Base-by-base conservation (phyloP, 2,888 invertebrate genomes). In the Drosophila pseudotalamancana region DNA sequence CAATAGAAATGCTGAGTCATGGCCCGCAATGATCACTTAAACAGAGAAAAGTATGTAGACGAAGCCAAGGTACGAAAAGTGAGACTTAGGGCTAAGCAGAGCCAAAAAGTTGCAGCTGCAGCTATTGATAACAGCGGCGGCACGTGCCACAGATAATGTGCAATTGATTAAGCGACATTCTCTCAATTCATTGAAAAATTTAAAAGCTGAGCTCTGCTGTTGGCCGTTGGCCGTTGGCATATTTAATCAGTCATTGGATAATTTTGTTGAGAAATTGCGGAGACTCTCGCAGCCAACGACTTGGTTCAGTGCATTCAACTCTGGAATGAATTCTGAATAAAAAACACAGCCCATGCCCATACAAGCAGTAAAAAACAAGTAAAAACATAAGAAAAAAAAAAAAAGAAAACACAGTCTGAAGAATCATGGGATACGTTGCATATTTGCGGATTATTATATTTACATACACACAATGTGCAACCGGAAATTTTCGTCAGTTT, bases 241-340 rank as follows among this genome's bases (percentile, higher is more conserved):
- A 67, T 59, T 54, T 60, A 60, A 73, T 74, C 74, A 54, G 51
- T 25, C 23, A 6, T 50, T 77, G 50, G 35, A 51, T 48, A 37
- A 63, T 14, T 53, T 45, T 32, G 27, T 49, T 14, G 32, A 65
- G 32, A 29, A 51, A 61, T 53, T 37, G 55, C 9, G 21, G 49
- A 66, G 59, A 63, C 21, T 50, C 55, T 21, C 31, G 9, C 27
- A 63, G 70, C 51, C 51, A 63, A 55, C 63, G 51, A 70, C 60
- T 57, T 60, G 27, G 40, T n/a, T 0, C 32, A 62, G 80, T 73
- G 73, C 85, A 87, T 81, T 87, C 87, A 81, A 73, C 87, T 83
- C 51, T 39, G 35, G 54, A 71, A 66, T 59, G 25, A 60, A 63
- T 65, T 74, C 56, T 27, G 45, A 62, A 19, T 19, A 48, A 54